Conservation (phyloP, 2,113 vertebrate genomes). For the Glaucidium brasilianum region DNA sequence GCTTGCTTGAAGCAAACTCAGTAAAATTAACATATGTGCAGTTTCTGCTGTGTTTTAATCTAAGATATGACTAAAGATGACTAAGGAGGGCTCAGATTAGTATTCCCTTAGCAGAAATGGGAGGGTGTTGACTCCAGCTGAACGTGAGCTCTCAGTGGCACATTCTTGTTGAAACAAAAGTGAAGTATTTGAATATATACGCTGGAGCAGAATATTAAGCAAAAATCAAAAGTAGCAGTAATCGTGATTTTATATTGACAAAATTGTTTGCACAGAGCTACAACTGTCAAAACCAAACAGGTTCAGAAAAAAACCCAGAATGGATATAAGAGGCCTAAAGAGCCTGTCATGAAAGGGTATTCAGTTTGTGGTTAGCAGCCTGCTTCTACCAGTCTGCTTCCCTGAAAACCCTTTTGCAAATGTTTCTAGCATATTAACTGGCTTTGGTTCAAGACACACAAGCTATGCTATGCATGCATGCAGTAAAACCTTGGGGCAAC, state of each 20-base stretch:
- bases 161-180: not conserved
- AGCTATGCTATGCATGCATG: not conserved
- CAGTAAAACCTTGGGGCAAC: not conserved
- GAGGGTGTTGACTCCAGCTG: not conserved
- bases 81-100: not conserved
- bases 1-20: not conserved
- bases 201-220: not conserved
- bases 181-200: not conserved
- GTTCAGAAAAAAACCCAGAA: not conserved
- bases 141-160: not conserved
- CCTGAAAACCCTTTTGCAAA: not conserved
- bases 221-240: not conserved
- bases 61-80: not conserved
- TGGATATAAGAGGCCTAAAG: not conserved
- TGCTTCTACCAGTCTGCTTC: not conserved
- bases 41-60: not conserved
- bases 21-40: not conserved
- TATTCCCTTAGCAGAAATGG: not conserved
- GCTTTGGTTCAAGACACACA: not conserved
- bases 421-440: not conserved
- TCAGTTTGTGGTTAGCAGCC: not conserved
- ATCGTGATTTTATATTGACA: not conserved
- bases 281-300: not conserved
- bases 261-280: not conserved
- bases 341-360: not conserved